Evolutionary conservation across 37 sponge, comb jelly and placozoan species (phyloP).

Genomic region (Dysidea cf. avara): DNA sequence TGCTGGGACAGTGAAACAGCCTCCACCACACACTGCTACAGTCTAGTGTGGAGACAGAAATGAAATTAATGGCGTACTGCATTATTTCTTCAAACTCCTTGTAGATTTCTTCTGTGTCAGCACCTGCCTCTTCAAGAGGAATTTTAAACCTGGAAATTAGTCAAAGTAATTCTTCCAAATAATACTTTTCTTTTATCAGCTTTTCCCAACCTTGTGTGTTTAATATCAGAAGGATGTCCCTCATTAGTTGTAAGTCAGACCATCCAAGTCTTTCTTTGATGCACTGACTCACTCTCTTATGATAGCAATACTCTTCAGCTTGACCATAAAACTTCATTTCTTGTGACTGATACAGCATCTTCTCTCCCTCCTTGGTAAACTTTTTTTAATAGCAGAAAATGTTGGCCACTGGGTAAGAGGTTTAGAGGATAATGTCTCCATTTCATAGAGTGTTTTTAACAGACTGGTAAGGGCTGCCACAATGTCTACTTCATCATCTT

Average conservation of each 20-base stretch:
- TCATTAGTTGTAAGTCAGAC: conserved; percentile 44
- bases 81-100: conserved; percentile 40
- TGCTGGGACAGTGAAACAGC: conserved; percentile 49
- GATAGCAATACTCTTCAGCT: conserved; percentile 19
- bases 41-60: conserved; percentile 58
- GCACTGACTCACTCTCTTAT: conserved; percentile 15
- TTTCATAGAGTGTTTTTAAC: conserved; percentile 31
- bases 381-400: conserved; percentile 20
- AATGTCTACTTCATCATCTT: conserved; percentile 33
- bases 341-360: conserved; percentile 26
- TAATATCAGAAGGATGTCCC: conserved; percentile 42
- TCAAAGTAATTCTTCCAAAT: conserved; percentile 36
- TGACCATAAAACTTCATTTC: conserved; percentile 22
- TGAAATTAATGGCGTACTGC: conserved; percentile 54
- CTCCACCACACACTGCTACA: conserved; percentile 73
- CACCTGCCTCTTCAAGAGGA: conserved; percentile 44
- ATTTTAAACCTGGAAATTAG: conserved; percentile 31
- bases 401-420: conserved; percentile 31
- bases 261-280: too few relatives aligned
- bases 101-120: conserved; percentile 14
- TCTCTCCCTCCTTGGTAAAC: too few relatives aligned
- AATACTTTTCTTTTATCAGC: conserved; percentile 29
- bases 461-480: conserved; percentile 28
- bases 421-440: conserved; percentile 17
- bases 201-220: too few relatives aligned